Evolutionary conservation across 2,113 vertebrate genomes (phyloP).

Genomic region (Xyrauchen texanus): DNA sequence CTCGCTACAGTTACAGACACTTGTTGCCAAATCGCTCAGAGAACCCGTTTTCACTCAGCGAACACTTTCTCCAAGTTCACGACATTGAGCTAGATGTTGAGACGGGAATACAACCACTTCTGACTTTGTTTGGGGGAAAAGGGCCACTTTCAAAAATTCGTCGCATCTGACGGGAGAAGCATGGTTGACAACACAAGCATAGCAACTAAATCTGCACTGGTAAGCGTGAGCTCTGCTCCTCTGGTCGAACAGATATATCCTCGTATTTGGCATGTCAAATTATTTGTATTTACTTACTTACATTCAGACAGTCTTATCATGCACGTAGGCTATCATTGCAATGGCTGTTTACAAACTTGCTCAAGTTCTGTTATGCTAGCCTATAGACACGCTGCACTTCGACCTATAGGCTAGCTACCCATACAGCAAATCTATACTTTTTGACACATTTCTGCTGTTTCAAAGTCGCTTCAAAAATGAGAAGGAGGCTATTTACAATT

Average conservation of each 20-base stretch:
- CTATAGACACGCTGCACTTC: background rate
- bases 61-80: constrained; percentile 38
- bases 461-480: no score
- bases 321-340: background rate
- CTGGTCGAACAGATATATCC: background rate
- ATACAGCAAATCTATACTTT: background rate
- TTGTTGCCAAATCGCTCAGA: constrained; percentile 75
- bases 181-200: constrained; percentile 81
- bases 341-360: background rate
- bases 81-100: constrained; percentile 58
- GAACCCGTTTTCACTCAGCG: constrained; percentile 20
- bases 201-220: constrained; percentile 77
- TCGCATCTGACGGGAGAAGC: constrained; percentile 63
- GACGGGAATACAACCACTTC: constrained; percentile 49
- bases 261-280: background rate
- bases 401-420: constrained; percentile 1
- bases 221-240: constrained; percentile 64
- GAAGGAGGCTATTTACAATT: no score
- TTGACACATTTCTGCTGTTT: background rate
- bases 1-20: constrained; percentile 70
- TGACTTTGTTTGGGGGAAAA: constrained; percentile 48
- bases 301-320: background rate
- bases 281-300: background rate
- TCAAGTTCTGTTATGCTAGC: background rate
- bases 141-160: constrained; percentile 55